Percentiles rank a stretch among this genome's conserved stretches.
Evolutionary conservation across 2,888 invertebrate genomes (phyloP).

Genomic region (Torymus aiolomorphi): DNA sequence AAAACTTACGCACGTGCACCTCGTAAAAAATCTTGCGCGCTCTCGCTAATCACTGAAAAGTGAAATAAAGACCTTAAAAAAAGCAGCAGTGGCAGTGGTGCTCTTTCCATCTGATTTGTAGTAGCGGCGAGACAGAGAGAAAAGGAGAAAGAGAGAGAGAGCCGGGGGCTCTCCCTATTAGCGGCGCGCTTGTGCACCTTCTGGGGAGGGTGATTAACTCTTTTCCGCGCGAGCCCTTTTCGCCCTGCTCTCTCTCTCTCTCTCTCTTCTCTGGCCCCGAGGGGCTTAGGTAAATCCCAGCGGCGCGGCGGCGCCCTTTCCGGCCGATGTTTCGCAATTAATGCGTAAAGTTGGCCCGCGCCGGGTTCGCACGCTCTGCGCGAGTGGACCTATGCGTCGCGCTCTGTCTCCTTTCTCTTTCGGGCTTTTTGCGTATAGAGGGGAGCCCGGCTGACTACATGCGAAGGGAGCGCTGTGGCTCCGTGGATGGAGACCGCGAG

Average conservation of each 20-base stretch:
- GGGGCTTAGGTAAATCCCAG: conserved; percentile 52
- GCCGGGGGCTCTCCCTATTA: conserved; percentile 40
- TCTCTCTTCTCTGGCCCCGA: conserved; percentile 13
- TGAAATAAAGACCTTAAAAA: conserved; percentile 49
- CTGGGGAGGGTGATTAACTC: conserved; percentile 62
- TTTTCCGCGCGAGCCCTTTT: conserved; percentile 56
- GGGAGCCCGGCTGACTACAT: no score
- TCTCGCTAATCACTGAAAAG: conserved; percentile 52
- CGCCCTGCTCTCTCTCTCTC: background rate
- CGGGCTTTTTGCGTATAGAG: conserved; percentile 1
- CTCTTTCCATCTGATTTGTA: conserved; percentile 53
- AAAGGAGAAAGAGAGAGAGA: no score
- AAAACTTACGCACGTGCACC: conserved; percentile 18
- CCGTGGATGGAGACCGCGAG: no score
- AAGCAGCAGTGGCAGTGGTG: background rate
- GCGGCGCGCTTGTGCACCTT: conserved; percentile 51
- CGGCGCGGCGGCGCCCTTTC: conserved; percentile 39
- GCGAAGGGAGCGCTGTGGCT: no score
- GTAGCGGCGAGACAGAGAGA: background rate
- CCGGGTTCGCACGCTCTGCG: conserved; percentile 6
- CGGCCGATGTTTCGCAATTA: conserved; percentile 69
- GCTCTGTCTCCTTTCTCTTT: background rate
- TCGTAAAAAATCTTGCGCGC: conserved; percentile 50
- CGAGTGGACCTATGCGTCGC: background rate
- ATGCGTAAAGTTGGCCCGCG: conserved; percentile 66